Percentiles rank a stretch among this genome's conserved stretches.
Conservation (phyloP, 1,140 invertebrate genomes). For the Akabosia matsudoensis region DNA sequence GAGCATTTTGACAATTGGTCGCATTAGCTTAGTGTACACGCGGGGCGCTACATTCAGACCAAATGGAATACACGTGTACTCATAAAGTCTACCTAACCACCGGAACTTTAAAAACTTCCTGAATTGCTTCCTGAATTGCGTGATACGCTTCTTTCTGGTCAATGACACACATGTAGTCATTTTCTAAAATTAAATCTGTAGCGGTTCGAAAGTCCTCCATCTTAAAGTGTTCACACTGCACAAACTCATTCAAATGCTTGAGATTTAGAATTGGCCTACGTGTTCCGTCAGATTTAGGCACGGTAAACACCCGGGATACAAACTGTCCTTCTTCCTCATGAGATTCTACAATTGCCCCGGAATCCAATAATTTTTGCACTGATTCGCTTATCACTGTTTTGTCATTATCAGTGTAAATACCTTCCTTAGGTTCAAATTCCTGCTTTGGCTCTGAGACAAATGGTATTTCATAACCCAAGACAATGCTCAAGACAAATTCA, state of each 20-base stretch:
- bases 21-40: slow-evolving; percentile 35
- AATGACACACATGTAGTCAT: slow-evolving; percentile 23
- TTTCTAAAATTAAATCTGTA: slow-evolving; percentile 9
- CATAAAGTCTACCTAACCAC: slow-evolving; percentile 20
- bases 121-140: background rate
- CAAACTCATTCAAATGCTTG: slow-evolving; percentile 28
- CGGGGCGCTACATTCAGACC: slow-evolving; percentile 27
- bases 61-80: no score
- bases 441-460: background rate
- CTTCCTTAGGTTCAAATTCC: background rate
- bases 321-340: background rate
- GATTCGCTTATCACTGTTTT: background rate
- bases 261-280: slow-evolving; percentile 31
- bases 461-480: slow-evolving; percentile 1
- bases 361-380: background rate
- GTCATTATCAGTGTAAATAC: background rate
- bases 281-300: slow-evolving; percentile 30
- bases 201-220: slow-evolving; percentile 33
- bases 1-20: slow-evolving; percentile 15
- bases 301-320: slow-evolving; percentile 16
- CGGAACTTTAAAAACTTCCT: slow-evolving; percentile 32
- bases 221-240: slow-evolving; percentile 33
- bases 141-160: slow-evolving; percentile 40
- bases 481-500: background rate
- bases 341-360: background rate